phyloP scores from a whole-genome alignment of 2,113 vertebrate species.

The Dissostichus mawsoni region DNA sequence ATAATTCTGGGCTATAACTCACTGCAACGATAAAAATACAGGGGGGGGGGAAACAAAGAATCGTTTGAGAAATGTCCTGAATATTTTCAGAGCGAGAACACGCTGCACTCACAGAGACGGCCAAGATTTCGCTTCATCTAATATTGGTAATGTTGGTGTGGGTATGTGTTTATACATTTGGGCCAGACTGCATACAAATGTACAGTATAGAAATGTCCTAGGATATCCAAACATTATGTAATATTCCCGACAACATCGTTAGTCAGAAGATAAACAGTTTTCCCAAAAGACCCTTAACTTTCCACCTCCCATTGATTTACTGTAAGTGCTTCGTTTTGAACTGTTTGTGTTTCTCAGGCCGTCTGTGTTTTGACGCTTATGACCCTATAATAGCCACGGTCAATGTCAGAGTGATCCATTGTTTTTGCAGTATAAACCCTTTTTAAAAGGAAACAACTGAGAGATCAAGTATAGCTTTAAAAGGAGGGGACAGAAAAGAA shows the following conservation, averaged over 20 bases:
- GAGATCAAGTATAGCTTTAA: neutral
- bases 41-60: neutral
- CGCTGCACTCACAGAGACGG: constrained; percentile 32
- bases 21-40: constrained; percentile 6
- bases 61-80: constrained; percentile 28
- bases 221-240: neutral
- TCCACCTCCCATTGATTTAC: neutral
- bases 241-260: constrained; percentile 16
- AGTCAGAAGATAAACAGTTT: neutral
- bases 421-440: neutral
- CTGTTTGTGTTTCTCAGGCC: constrained; percentile 10
- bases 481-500: neutral
- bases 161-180: neutral
- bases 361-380: constrained; percentile 11
- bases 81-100: constrained; percentile 39
- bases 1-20: constrained; percentile 26
- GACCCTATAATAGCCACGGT: neutral
- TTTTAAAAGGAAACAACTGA: neutral
- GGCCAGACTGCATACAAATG: constrained; percentile 7
- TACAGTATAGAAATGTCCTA: neutral
- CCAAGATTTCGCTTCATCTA: constrained; percentile 47
- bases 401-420: constrained; percentile 18
- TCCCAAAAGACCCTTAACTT: neutral
- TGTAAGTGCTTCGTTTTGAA: neutral
- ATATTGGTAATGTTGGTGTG: neutral